A percentile compares a stretch with the other conserved stretches of the same genome.
Conservation (phyloP, 2,888 invertebrate genomes). For the Cyclophora albipunctata region DNA sequence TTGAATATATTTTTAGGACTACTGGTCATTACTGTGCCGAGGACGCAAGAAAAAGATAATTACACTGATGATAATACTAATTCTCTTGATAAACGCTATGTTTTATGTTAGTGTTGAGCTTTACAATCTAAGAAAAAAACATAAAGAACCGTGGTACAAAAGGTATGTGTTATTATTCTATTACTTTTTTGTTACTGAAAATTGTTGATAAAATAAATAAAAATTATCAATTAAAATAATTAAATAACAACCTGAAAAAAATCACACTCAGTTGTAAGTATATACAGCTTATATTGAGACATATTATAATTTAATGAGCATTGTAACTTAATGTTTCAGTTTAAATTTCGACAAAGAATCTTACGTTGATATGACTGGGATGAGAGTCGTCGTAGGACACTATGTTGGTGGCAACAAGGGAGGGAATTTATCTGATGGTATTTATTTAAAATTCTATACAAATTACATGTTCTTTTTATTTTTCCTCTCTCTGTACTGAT, state of each 20-base stretch:
- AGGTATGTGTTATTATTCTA: slow-evolving; percentile 38
- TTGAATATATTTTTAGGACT: slow-evolving; percentile 37
- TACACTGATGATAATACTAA: slow-evolving; percentile 41
- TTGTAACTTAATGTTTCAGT: slow-evolving; percentile 44
- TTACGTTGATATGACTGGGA: slow-evolving; percentile 82
- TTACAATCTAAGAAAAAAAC: slow-evolving; percentile 45
- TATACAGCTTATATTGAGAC: no score
- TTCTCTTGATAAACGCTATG: slow-evolving; percentile 58
- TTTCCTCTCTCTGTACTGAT: no score
- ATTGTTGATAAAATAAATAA: no score
- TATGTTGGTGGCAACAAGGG: slow-evolving; percentile 89
- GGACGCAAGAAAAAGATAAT: slow-evolving; percentile 61
- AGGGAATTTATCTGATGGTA: slow-evolving; percentile 86
- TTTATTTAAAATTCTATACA: no score
- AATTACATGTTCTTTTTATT: no score
- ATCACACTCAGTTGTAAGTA: no score
- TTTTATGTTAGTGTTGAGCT: slow-evolving; percentile 59
- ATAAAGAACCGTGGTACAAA: slow-evolving; percentile 50
- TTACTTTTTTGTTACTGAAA: no score
- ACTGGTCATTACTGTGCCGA: slow-evolving; percentile 52
- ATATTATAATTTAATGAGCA: no score
- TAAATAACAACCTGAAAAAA: no score
- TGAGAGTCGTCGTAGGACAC: slow-evolving; percentile 90
- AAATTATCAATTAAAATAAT: no score
- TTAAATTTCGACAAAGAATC: slow-evolving; percentile 78